phyloP scores from a whole-genome alignment of 2,888 invertebrate genomes.

The Pterobdella sp. region DNA sequence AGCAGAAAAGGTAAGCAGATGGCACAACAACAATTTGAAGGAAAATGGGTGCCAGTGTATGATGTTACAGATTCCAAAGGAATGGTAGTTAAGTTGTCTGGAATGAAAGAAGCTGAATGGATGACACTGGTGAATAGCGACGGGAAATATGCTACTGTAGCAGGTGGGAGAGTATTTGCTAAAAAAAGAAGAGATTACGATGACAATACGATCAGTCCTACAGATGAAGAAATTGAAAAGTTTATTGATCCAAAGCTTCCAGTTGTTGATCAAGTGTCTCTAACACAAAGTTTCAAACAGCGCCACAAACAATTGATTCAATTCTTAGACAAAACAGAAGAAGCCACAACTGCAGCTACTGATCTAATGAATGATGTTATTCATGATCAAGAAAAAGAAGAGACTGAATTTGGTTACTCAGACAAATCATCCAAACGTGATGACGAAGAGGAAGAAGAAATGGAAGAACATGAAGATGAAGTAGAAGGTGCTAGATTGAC shows the following conservation, averaged over 20 bases:
- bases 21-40: constrained; percentile 17
- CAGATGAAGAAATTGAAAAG: constrained; percentile 6
- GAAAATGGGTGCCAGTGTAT: constrained; percentile 27
- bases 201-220: background rate
- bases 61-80: constrained; percentile 8
- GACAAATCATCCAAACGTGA: background rate
- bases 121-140: constrained; percentile 18
- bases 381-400: background rate
- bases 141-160: constrained; percentile 22
- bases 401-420: background rate
- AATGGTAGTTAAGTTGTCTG: constrained; percentile 13
- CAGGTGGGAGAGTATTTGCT: constrained; percentile 22
- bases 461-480: constrained; percentile 1
- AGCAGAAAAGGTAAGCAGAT: background rate
- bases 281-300: background rate
- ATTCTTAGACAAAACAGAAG: constrained; percentile 25
- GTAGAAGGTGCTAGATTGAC: constrained; percentile 14
- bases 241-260: constrained; percentile 10
- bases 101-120: constrained; percentile 21
- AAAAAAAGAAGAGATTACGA: background rate
- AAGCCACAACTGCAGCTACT: constrained; percentile 17
- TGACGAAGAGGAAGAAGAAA: background rate
- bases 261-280: constrained; percentile 10
- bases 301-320: constrained; percentile 8
- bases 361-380: constrained; percentile 13